Evolutionary conservation across 2,797 vertebrate genomes (phyloP).

Genomic region (Chiloscyllium punctatum): DNA sequence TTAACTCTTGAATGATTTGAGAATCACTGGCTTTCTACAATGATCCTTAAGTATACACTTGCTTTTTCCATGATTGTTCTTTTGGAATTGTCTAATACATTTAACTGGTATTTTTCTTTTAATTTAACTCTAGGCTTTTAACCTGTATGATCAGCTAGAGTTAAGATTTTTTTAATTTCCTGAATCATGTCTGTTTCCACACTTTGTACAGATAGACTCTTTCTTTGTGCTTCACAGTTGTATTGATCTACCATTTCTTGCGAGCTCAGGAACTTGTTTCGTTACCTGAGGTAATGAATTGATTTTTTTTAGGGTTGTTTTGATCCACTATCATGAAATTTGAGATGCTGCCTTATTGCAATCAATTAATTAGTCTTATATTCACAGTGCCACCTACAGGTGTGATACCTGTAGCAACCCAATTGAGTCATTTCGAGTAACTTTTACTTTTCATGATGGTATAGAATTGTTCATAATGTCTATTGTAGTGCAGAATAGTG

Average conservation of each 20-base stretch:
- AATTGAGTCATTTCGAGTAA: neutral
- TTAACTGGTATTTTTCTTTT: neutral
- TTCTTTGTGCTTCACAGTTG: neutral
- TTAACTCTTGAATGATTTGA: neutral
- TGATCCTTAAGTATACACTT: neutral
- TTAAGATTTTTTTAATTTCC: neutral
- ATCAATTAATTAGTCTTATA: neutral
- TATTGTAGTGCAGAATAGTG: too few species aligned
- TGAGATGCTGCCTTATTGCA: neutral
- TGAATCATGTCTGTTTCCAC: neutral
- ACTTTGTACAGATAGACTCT: neutral
- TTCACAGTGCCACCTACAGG: conserved; percentile 28
- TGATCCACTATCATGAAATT: neutral
- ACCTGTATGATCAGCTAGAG: neutral
- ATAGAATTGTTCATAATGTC: neutral
- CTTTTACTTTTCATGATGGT: neutral
- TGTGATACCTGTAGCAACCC: neutral
- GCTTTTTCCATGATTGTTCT: neutral
- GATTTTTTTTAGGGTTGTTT: neutral
- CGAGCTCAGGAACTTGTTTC: neutral
- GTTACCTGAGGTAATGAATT: neutral
- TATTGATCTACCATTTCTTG: neutral
- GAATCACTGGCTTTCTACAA: neutral
- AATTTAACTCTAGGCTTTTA: neutral
- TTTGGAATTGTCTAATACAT: neutral